Conservation (phyloP, 2,113 vertebrate genomes). For the Cygnus atratus region DNA sequence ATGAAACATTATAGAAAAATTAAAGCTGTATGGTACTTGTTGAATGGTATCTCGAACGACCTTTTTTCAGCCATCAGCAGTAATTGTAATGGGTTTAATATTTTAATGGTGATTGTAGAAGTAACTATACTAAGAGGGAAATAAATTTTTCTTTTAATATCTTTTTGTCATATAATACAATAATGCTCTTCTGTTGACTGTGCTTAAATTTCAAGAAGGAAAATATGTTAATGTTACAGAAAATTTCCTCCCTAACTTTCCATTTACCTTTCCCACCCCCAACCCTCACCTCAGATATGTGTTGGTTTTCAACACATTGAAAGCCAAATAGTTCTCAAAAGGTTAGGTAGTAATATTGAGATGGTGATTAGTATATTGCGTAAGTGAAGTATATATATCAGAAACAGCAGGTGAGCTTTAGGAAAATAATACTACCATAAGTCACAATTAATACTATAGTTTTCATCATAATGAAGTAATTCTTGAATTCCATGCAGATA, state of each 20-base stretch:
- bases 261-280: not conserved
- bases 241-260: fast-evolving
- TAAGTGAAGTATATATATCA: not conserved
- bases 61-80: not conserved
- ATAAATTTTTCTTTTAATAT: not conserved
- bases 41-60: not conserved
- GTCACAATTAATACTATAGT: not conserved
- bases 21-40: not conserved
- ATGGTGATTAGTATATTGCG: not conserved
- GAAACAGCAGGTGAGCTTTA: not conserved
- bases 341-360: not conserved
- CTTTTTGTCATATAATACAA: not conserved
- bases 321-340: not conserved
- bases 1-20: not conserved
- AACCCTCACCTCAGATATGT: not conserved
- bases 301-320: not conserved
- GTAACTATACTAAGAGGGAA: not conserved
- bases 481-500: not conserved
- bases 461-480: not conserved
- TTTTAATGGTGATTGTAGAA: not conserved
- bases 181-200: not conserved
- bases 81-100: not conserved
- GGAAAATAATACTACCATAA: not conserved
- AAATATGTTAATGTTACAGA: not conserved
- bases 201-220: not conserved